These are phyloP conservation scores for Brachyrhaphis roseni DNA, from an alignment of 2,797 vertebrate genomes.

Conservation along the genomic window DNA sequence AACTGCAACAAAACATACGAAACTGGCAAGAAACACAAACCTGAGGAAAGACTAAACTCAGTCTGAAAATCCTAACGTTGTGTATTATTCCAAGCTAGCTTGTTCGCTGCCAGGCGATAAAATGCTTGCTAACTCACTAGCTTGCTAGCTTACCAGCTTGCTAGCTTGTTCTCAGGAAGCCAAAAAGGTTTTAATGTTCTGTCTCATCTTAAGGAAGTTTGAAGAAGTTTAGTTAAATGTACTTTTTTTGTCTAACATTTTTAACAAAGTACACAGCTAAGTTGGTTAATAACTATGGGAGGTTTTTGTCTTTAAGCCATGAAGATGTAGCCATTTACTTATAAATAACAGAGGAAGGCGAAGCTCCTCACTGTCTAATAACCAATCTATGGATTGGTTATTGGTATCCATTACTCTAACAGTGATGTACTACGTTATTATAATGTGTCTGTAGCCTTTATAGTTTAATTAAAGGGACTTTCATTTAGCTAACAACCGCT, in stretches of 20 bases:
- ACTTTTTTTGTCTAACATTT: background rate
- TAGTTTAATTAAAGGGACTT: background rate
- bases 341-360: background rate
- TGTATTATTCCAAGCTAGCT: background rate
- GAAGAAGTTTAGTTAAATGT: background rate
- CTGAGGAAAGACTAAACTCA: background rate
- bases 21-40: background rate
- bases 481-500: background rate
- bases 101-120: background rate
- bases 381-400: background rate
- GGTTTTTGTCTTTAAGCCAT: background rate
- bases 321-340: background rate
- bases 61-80: background rate
- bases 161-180: too few species aligned
- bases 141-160: too few species aligned
- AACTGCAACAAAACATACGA: background rate
- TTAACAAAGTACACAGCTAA: background rate
- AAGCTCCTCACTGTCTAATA: background rate
- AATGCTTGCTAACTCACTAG: too few species aligned
- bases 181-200: background rate
- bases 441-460: background rate
- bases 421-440: background rate
- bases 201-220: background rate
- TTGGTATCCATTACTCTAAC: background rate
- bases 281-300: background rate